Evolutionary conservation across 2,888 invertebrate species (phyloP), one percentile per base, ranked within the genome.

Genomic region (Eilema caniola): DNA sequence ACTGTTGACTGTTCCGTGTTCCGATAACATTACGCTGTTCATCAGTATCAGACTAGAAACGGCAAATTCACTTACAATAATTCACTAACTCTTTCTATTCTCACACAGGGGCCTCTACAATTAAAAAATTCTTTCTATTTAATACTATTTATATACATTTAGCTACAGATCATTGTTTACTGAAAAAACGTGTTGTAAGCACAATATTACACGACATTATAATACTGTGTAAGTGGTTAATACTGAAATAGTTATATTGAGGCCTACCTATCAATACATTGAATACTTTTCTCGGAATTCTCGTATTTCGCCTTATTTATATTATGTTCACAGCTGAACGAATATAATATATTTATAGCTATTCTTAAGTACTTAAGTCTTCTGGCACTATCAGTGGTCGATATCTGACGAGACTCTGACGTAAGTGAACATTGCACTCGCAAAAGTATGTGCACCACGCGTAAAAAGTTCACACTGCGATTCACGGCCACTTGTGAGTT

Each of bases 341-440:
- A 84, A 84, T 85, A 86, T 85, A 72, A 69, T 72, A 62, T 24
- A 65, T 25, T n/a, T 53, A 37, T 56, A 56, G 23, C 85, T 82
- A 85, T 80, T 84, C 78, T 85, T 85, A 84, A 82, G 80, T 83
- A 53, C 53, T 53, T 53, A 87, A 88, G 87, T 89, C 86, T 88
- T 88, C 84, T 86, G 79, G 83, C 87, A 85, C 89, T 87, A 86
- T 85, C 81, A 78, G 77, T 66, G 41, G 56, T 67, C 66, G 57
- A 75, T 78, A 77, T 83, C 81, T 84, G 56, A 41, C 73, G 73
- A 75, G 76, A 80, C 76, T 81, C 63, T 66, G 77, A 75, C 62
- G 75, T 78, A 74, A 81, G 82, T 70, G 72, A 20, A 56, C 70
- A 67, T 75, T 70, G 73, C 69, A 65, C 65, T 67, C 70, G 47